Evolutionary conservation across 2,797 vertebrate species (phyloP), one percentile per base, ranked within the genome.

Genomic region (Lycodopsis pacificus): DNA sequence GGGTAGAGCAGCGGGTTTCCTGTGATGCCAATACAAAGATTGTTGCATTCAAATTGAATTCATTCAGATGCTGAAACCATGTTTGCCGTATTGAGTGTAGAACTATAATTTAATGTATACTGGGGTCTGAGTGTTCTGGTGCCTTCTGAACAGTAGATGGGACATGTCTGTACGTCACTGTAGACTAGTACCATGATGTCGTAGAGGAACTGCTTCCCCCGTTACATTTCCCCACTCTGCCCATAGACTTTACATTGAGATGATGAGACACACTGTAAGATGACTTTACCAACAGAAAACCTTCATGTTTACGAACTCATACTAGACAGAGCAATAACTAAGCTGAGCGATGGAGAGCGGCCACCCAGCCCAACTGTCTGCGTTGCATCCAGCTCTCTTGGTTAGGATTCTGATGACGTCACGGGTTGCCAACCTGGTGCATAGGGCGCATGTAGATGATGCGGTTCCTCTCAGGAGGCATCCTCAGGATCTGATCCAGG

Each of bases 401-500:
- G 25, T 32, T 25, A 46, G 13, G 22, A 19, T 38, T 32, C 14
- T 0, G 20, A 36, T 59, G 53, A 0, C 51, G 51, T 44, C 10
- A 13, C 61, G 48, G 38, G n/a, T 46, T 19, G 27, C 22, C 64
- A 71, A 99, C 98, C 97, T 98, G 97, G 88, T 99, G 98, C 98
- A 99, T 99, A 4, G 98, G 98, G 2, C 98, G 97, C 88, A 99
- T 96, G 89, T 99, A 99, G 82, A 99, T 97, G 83, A 99, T 99
- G 20, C 98, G 96, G 88, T 99, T 99, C 91, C 98, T 96, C 86
- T 99, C 98, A 0, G 98, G 97, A 27, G 98, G 98, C 95, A 98
- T 98, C 73, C 96, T 95, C 34, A 99, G 94, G 66, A 99, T 98
- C 91, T 99, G 98, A 91, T 99, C 98, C 76, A 99, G 93, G n/a